Percentiles rank a stretch among this genome's conserved stretches.
These are phyloP conservation scores for Mormyrus hasselquistii DNA, from an alignment of 2,797 vertebrate species.

Conservation along the genomic window DNA sequence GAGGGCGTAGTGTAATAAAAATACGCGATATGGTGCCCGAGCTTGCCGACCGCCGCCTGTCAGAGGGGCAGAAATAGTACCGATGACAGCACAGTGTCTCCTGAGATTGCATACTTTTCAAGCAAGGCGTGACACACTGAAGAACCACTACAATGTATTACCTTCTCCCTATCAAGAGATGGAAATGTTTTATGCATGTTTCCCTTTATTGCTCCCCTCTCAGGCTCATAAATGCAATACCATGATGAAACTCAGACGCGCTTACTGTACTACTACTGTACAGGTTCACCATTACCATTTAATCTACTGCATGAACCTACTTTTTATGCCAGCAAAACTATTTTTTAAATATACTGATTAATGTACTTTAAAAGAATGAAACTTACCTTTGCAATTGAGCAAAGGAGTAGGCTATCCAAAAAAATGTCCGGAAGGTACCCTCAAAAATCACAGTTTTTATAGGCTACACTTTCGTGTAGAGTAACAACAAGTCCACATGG, in stretches of 20 bases:
- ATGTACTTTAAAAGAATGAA: slow-evolving; percentile 1
- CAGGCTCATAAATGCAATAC: background rate
- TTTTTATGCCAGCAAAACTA: background rate
- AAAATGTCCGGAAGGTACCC: background rate
- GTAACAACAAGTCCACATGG: background rate
- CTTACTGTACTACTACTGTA: background rate
- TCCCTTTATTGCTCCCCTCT: background rate
- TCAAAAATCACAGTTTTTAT: background rate
- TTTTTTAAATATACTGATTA: background rate
- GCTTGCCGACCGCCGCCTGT: background rate
- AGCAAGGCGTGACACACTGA: background rate
- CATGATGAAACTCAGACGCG: background rate
- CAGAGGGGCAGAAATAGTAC: background rate
- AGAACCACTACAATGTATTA: background rate
- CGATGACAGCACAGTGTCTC: background rate
- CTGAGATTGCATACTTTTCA: background rate
- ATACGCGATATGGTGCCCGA: background rate
- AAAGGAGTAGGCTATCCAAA: background rate
- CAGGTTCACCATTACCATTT: background rate
- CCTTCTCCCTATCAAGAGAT: background rate
- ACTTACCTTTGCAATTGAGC: slow-evolving; percentile 11
- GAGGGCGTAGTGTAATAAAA: background rate
- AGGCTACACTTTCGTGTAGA: background rate
- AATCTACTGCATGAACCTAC: background rate
- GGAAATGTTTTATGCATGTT: background rate